phyloP scores from a whole-genome alignment of 2,113 vertebrate species.

The Pitta sordida region DNA sequence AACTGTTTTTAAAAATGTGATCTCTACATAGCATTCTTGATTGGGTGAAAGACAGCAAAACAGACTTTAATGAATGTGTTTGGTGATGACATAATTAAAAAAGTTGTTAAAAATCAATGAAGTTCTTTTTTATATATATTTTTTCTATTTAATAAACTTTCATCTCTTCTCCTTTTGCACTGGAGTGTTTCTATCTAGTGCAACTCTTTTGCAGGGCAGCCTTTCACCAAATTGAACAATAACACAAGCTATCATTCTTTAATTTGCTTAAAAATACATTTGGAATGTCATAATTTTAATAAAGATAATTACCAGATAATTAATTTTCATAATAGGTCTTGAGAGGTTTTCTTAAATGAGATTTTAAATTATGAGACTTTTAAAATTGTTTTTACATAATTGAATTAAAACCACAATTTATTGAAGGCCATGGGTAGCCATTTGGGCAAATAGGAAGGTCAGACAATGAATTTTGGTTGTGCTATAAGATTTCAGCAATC shows the following conservation, averaged over 20 bases:
- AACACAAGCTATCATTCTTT: background rate
- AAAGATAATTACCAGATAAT: background rate
- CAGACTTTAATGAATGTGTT: background rate
- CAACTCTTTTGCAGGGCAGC: background rate
- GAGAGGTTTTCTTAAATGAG: background rate
- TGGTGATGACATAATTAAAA: background rate
- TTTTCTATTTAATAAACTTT: background rate
- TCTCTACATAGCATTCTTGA: background rate
- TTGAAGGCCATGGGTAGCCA: background rate
- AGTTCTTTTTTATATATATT: fast-evolving
- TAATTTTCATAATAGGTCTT: background rate
- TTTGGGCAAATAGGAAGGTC: background rate
- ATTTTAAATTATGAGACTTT: background rate
- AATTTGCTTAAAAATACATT: background rate
- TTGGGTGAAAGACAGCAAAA: background rate
- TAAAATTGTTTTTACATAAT: background rate
- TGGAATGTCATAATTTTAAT: background rate
- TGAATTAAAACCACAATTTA: background rate
- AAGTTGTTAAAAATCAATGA: background rate
- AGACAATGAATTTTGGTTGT: background rate
- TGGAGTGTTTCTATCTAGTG: background rate
- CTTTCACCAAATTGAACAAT: background rate
- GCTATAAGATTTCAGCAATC: background rate
- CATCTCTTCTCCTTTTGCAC: background rate
- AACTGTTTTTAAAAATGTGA: fast-evolving